Base-by-base conservation (phyloP, 2,888 invertebrate genomes). In the Pristionchus exspectatus region DNA sequence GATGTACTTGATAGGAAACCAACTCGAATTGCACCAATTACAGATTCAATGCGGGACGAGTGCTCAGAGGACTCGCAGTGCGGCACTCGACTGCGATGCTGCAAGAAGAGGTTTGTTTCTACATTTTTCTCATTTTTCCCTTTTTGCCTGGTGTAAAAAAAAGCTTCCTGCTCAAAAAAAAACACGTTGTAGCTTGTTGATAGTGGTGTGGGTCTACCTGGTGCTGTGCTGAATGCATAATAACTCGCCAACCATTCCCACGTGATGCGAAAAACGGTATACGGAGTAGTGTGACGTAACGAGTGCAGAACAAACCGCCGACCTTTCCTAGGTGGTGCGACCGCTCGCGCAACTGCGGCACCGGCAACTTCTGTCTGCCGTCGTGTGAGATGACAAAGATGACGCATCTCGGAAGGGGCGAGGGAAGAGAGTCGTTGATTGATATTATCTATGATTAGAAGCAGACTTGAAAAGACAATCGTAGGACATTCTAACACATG, bases 331-430 rank as follows among this genome's bases (percentile, higher is more conserved):
- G 89, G 81, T 89, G 89, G 89, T 89, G 89, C 66, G 89, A 89
- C n/a, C 89, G 83, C 5, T 38, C 89, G 18, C 33, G 27, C 27
- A 63, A 56, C n/a, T 89, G 89, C 50, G 89, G 89, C 44, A 81
- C 89, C 21, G 89, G 72, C 18, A 59, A 83, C 90, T 92, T 92
- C 89, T 92, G 92, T 44, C 89, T 92, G 30, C 92, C 92, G 30
- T 87, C 91, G 83, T 93, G 93, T 72, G 88, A 89, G 21, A 87
- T 92, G 89, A 93, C 92, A 27, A 93, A 93, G 89, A 91, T 93
- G 91, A 93, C 90, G 12, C 91, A 93, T 77, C 69, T 91, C 83
- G 88, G 54, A 4, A 24, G 33, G 16, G 89, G 63, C 12, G 30
- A 50, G n/a, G 27, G 56, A 16, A 56, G 81, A 30, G 83, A 83